Percentiles rank a stretch among this genome's conserved stretches.
Conservation (phyloP, 2,888 invertebrate species). For the Philereme transversata region DNA sequence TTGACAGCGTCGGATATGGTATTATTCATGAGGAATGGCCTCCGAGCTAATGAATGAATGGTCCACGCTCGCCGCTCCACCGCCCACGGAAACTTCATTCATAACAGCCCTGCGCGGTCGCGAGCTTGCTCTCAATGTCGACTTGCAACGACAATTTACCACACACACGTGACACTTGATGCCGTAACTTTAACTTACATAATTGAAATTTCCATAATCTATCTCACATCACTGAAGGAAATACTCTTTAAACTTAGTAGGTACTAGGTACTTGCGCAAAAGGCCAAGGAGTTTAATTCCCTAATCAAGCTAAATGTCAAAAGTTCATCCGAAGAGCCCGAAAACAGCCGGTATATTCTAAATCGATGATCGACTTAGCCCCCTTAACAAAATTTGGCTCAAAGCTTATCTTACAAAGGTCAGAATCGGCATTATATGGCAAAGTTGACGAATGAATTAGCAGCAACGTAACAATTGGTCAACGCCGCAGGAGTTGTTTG, state of each 20-base stretch:
- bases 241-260: constrained; percentile 8
- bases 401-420: constrained; percentile 66
- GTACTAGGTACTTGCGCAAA: constrained; percentile 18
- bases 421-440: constrained; percentile 71
- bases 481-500: constrained; percentile 51
- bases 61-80: constrained; percentile 60
- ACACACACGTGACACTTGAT: constrained; percentile 40
- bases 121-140: constrained; percentile 64
- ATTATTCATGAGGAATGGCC: constrained; percentile 80
- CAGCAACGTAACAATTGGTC: constrained; percentile 47
- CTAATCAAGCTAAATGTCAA: constrained; percentile 45
- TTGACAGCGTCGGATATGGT: constrained; percentile 74
- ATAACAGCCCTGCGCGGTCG: constrained; percentile 74
- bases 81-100: constrained; percentile 78
- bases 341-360: constrained; percentile 33
- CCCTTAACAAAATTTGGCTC: constrained; percentile 49
- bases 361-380: constrained; percentile 39
- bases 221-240: not conserved
- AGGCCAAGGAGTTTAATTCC: constrained; percentile 31
- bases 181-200: constrained; percentile 1
- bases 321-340: constrained; percentile 37
- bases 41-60: constrained; percentile 79
- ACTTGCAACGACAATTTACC: constrained; percentile 46
- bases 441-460: constrained; percentile 62
- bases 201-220: not conserved